A percentile compares a stretch with the other conserved stretches of the same genome.
Evolutionary conservation across 2,113 vertebrate species (phyloP).

Genomic region (Haemorhous mexicanus): DNA sequence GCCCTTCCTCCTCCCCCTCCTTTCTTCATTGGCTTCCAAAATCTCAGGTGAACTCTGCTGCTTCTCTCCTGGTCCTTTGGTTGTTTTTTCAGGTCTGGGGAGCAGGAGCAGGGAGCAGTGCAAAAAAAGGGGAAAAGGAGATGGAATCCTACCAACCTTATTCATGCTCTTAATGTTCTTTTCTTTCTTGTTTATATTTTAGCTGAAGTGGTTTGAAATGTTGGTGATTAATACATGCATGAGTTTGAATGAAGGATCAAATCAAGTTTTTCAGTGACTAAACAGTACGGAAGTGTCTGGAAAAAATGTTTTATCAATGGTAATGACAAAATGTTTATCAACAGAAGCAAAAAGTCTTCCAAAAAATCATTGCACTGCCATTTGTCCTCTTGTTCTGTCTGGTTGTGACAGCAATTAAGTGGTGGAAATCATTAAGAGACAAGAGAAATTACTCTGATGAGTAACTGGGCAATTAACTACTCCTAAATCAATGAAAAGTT

Average conservation of each 20-base stretch:
- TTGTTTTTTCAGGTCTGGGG: not conserved
- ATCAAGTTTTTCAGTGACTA: not conserved
- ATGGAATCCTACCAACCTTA: not conserved
- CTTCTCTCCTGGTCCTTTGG: not conserved
- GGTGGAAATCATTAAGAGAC: not conserved
- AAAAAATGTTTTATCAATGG: not conserved
- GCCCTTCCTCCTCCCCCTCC: not conserved
- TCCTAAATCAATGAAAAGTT: not conserved
- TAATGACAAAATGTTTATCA: not conserved
- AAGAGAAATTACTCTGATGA: not conserved
- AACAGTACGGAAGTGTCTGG: not conserved
- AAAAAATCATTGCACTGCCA: not conserved
- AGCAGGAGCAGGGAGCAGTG: not conserved
- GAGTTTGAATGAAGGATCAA: not conserved
- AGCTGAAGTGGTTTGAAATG: not conserved
- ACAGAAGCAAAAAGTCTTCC: not conserved
- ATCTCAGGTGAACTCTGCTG: not conserved
- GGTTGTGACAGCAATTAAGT: not conserved
- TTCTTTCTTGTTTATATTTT: not conserved
- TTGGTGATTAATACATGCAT: not conserved
- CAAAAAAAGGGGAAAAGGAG: not conserved
- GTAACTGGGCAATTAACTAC: not conserved
- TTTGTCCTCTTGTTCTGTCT: not conserved
- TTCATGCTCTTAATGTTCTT: not conserved
- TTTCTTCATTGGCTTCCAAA: not conserved